phyloP scores from a whole-genome alignment of 2,113 vertebrate genomes.

The Mola mola region DNA sequence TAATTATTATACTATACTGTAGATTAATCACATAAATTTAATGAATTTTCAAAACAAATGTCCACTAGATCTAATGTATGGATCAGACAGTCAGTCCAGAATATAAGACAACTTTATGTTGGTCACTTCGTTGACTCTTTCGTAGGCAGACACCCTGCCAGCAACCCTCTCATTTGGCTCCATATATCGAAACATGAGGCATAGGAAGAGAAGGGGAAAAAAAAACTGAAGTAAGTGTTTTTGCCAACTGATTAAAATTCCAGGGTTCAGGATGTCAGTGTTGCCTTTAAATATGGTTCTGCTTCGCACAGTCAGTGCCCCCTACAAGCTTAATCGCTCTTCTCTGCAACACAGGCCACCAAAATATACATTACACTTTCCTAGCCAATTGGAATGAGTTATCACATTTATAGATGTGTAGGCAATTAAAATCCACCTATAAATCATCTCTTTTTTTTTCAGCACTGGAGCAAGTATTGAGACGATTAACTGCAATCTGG shows the following conservation, averaged over 20 bases:
- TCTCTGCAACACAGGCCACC: not conserved
- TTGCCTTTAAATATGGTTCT: not conserved
- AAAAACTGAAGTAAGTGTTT: not conserved
- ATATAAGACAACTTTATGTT: not conserved
- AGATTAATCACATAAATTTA: no score
- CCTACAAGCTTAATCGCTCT: conserved; percentile 10
- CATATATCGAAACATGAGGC: conserved; percentile 12
- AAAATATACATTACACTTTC: conserved; percentile 7
- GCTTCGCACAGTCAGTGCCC: conserved; percentile 1
- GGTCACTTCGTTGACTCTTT: not conserved
- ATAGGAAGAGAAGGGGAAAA: not conserved
- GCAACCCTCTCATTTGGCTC: conserved; percentile 10
- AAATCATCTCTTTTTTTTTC: conserved; percentile 14
- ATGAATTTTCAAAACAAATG: no score
- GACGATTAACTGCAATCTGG: conserved; percentile 29
- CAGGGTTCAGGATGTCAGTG: not conserved
- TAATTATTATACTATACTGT: no score
- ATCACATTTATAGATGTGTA: conserved; percentile 20
- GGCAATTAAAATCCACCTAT: conserved; percentile 23
- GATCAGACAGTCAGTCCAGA: conserved; percentile 4
- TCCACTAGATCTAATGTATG: no score
- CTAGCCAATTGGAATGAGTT: conserved; percentile 4
- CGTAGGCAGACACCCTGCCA: not conserved
- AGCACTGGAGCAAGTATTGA: not conserved
- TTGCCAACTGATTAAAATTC: conserved; percentile 19